A percentile compares a stretch with the other conserved stretches of the same genome.
These are phyloP conservation scores for Euphonia xanthogaster DNA, from an alignment of 2,797 vertebrate genomes.

Conservation along the genomic window DNA sequence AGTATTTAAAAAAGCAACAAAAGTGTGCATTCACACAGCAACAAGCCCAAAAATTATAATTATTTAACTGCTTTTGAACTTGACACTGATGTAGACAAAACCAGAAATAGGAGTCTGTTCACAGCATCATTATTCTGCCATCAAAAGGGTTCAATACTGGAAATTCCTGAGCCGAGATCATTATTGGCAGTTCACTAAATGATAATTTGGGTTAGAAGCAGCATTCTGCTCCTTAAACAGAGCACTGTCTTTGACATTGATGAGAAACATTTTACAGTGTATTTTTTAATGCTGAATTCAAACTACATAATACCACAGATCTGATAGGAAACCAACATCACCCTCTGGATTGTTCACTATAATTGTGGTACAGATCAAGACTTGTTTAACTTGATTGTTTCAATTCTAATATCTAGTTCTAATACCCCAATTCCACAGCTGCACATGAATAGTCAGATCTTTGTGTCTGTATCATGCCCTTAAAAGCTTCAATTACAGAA, in stretches of 20 bases:
- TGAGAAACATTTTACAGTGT: neutral
- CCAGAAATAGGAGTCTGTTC: slow-evolving; percentile 36
- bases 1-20: neutral
- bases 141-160: slow-evolving; percentile 36
- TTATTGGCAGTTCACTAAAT: slow-evolving; percentile 22
- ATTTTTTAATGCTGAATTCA: slow-evolving; percentile 26
- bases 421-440: neutral
- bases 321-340: neutral
- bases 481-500: slow-evolving; percentile 4
- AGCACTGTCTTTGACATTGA: neutral
- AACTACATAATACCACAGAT: slow-evolving; percentile 12
- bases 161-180: slow-evolving; percentile 26
- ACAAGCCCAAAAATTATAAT: slow-evolving; percentile 28
- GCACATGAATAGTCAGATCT: slow-evolving; percentile 7
- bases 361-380: slow-evolving; percentile 36
- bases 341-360: slow-evolving; percentile 5
- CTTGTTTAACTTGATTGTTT: neutral
- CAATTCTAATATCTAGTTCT: neutral
- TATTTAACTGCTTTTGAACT: slow-evolving; percentile 40
- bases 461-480: neutral
- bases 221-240: slow-evolving; percentile 22
- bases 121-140: slow-evolving; percentile 34
- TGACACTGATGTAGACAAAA: slow-evolving; percentile 46
- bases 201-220: slow-evolving; percentile 19
- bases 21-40: slow-evolving; percentile 36